A percentile compares a stretch with the other conserved stretches of the same genome.
These are phyloP conservation scores for Salvelinus sp. DNA, from an alignment of 2,113 vertebrate species.

Conservation along the genomic window DNA sequence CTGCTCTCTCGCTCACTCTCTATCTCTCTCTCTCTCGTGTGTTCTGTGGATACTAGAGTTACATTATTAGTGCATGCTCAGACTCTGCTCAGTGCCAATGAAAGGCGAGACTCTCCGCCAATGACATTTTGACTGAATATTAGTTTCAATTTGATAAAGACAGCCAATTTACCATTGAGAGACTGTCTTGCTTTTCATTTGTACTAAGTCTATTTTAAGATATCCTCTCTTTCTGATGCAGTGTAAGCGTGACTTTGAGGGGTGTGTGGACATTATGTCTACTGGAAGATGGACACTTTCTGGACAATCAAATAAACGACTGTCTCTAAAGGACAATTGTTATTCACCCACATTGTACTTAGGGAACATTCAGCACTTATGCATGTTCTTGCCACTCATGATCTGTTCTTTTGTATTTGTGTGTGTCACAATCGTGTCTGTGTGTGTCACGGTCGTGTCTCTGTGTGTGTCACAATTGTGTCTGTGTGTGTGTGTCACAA, in stretches of 20 bases:
- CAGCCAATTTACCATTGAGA: conserved; percentile 63
- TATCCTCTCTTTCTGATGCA: too few relatives aligned
- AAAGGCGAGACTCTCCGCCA: conserved; percentile 11
- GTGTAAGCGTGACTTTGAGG: too few relatives aligned
- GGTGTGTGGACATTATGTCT: too few relatives aligned
- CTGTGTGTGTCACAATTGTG: not conserved
- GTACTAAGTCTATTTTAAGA: conserved; percentile 22
- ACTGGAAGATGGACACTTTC: not conserved
- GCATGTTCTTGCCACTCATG: conserved; percentile 19
- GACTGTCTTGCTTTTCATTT: conserved; percentile 6
- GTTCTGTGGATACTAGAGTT: conserved; percentile 40
- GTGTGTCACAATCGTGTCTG: not conserved
- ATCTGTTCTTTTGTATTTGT: conserved; percentile 29
- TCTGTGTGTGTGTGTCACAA: too few relatives aligned
- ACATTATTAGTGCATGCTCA: conserved; percentile 41
- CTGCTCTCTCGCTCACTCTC: not conserved
- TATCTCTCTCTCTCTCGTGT: conserved; percentile 6
- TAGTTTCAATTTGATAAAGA: conserved; percentile 45
- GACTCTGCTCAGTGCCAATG: conserved; percentile 37
- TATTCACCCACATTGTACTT: conserved; percentile 14
- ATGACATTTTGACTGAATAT: not conserved
- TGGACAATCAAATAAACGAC: not conserved
- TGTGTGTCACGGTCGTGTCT: not conserved
- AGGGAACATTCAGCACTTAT: conserved; percentile 23
- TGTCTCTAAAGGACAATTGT: not conserved